phyloP scores from a whole-genome alignment of 2,888 invertebrate species.

The Synanthedon formicaeformis region DNA sequence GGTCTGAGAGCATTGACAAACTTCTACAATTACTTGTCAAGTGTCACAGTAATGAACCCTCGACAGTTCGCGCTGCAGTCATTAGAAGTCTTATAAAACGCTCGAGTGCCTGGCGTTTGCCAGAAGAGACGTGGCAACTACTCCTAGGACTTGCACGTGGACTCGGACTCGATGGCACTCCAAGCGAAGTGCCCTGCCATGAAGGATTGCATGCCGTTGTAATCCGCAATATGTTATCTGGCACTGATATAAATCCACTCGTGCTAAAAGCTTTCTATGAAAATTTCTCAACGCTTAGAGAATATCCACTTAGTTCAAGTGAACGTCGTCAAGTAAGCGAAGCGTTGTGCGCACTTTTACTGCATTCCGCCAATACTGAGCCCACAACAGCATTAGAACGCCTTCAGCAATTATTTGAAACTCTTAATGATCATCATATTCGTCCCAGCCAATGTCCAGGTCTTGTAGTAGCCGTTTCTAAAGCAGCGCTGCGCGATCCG shows the following conservation, averaged over 20 bases:
- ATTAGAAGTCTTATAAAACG: conserved; percentile 44
- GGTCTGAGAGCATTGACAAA: conserved; percentile 21
- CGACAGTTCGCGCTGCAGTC: conserved; percentile 34
- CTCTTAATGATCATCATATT: background rate
- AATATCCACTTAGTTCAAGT: conserved; percentile 23
- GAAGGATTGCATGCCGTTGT: conserved; percentile 45
- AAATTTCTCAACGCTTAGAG: conserved; percentile 26
- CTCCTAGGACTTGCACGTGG: conserved; percentile 31
- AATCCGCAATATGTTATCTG: conserved; percentile 25
- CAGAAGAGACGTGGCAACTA: conserved; percentile 27
- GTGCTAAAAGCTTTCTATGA: conserved; percentile 23
- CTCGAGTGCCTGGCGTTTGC: conserved; percentile 36
- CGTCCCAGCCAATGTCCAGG: conserved; percentile 10
- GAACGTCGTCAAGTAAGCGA: conserved; percentile 21
- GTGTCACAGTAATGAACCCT: conserved; percentile 34
- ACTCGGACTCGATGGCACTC: conserved; percentile 36
- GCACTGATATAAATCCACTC: conserved; percentile 10
- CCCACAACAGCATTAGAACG: background rate
- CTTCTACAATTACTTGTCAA: conserved; percentile 25
- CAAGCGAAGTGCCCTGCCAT: conserved; percentile 22
- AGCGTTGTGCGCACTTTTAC: conserved; percentile 16
- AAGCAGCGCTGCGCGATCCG: conserved; percentile 16
- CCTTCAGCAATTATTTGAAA: background rate
- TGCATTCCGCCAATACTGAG: conserved; percentile 10
- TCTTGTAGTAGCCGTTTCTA: conserved; percentile 15